A percentile compares a stretch with the other conserved stretches of the same genome.
These are phyloP conservation scores for Scomberomorus guttatus DNA, from an alignment of 2,797 vertebrate genomes.

Conservation along the genomic window DNA sequence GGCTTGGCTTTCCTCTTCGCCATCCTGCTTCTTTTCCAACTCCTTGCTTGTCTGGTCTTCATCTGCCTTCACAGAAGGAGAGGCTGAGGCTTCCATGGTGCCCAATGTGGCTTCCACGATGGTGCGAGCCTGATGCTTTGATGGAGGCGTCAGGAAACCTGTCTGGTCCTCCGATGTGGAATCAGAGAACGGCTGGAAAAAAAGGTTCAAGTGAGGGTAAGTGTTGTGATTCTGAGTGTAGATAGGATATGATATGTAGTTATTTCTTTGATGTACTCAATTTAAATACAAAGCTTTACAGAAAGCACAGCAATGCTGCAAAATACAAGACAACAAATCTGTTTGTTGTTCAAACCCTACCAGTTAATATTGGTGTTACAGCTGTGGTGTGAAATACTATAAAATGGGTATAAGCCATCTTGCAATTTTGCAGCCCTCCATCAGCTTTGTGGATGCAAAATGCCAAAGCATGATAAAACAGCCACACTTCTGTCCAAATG, in stretches of 20 bases:
- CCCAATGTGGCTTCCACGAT: slow-evolving; percentile 67
- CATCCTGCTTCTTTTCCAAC: slow-evolving; percentile 27
- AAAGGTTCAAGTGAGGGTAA: not conserved
- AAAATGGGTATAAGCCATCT: not conserved
- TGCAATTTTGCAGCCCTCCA: not conserved
- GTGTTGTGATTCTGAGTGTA: not conserved
- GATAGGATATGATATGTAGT: not conserved
- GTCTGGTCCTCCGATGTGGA: slow-evolving; percentile 42
- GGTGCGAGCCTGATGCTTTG: slow-evolving; percentile 71
- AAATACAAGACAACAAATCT: too few relatives aligned
- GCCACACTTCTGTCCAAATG: not conserved
- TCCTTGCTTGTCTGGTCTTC: slow-evolving; percentile 18
- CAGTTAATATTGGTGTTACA: too few relatives aligned
- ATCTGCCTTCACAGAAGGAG: not conserved
- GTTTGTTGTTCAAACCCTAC: too few relatives aligned
- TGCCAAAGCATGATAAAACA: not conserved
- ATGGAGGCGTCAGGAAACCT: slow-evolving; percentile 66
- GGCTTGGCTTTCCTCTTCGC: slow-evolving; percentile 27
- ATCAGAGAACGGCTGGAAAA: slow-evolving; percentile 80
- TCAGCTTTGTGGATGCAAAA: not conserved
- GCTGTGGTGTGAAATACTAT: not conserved
- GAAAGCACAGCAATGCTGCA: not conserved
- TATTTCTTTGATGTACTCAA: not conserved
- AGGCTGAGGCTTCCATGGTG: slow-evolving; percentile 14
- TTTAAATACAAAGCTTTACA: not conserved